Conservation (phyloP, 2,888 invertebrate genomes). For the Drosophila kambysellisi region DNA sequence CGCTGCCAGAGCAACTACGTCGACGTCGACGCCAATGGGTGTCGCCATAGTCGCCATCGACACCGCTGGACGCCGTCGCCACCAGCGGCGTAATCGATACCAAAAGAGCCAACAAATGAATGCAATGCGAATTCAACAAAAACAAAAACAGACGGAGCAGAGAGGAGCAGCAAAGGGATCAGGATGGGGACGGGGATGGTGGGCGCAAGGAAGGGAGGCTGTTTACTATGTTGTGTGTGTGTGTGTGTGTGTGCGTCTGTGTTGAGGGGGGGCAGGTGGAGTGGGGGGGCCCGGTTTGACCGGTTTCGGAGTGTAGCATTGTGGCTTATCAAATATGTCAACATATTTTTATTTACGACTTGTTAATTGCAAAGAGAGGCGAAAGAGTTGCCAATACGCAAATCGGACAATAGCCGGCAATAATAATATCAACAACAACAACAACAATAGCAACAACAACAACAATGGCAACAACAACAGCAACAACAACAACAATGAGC, state of each 20-base stretch:
- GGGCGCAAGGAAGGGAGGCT: neutral
- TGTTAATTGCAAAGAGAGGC: conserved; percentile 79
- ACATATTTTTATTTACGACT: conserved; percentile 76
- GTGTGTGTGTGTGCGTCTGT: too few species aligned
- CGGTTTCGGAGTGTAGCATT: conserved; percentile 39
- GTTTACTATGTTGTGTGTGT: neutral
- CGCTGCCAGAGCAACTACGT: conserved; percentile 14
- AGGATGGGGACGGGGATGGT: neutral
- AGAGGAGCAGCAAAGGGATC: neutral
- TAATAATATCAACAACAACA: conserved; percentile 11
- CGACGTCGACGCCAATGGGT: conserved; percentile 28
- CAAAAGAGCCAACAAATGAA: conserved; percentile 35
- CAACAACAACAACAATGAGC: conserved; percentile 24
- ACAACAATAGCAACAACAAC: neutral
- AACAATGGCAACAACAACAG: neutral
- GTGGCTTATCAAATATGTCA: conserved; percentile 72
- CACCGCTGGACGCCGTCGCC: conserved; percentile 33
- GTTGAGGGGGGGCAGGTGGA: neutral
- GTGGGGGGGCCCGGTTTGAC: conserved; percentile 27
- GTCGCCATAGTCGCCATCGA: conserved; percentile 41
- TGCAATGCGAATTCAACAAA: conserved; percentile 47
- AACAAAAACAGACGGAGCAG: neutral
- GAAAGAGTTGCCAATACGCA: conserved; percentile 70
- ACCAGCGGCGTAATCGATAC: conserved; percentile 54
- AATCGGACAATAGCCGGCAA: conserved; percentile 58